Percentiles rank a stretch among this genome's conserved stretches.
These are phyloP conservation scores for Myrmecobius fasciatus DNA, from an alignment of 2,113 vertebrate species.

Conservation along the genomic window DNA sequence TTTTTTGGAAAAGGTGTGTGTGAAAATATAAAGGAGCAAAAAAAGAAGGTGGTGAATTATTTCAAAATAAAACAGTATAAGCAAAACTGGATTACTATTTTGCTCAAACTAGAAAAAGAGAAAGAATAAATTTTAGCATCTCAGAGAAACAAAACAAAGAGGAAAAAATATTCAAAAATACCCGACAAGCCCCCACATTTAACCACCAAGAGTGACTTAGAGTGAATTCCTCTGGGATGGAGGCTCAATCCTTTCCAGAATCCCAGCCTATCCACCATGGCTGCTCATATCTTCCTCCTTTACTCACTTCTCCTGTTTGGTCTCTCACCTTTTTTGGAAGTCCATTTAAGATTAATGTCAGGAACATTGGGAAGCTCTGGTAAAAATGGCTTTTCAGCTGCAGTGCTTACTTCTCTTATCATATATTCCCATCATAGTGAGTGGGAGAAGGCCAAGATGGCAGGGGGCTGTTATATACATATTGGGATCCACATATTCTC, in stretches of 20 bases:
- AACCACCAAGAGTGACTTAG: background rate
- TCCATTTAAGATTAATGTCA: background rate
- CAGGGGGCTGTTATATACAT: conserved; percentile 23
- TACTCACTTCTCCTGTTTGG: background rate
- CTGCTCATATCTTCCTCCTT: background rate
- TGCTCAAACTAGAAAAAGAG: background rate
- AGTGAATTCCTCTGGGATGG: background rate
- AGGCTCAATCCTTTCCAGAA: background rate
- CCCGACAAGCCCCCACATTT: background rate
- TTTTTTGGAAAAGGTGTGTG: background rate
- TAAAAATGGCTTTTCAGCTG: background rate
- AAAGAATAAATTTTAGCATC: background rate
- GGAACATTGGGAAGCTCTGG: background rate
- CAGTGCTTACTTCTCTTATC: background rate
- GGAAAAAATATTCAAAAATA: background rate
- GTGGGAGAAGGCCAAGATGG: background rate
- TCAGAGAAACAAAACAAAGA: background rate
- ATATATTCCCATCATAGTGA: background rate
- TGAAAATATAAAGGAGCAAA: background rate
- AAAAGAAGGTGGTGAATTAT: background rate
- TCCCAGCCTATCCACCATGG: background rate
- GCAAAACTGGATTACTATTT: background rate
- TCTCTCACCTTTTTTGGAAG: background rate
- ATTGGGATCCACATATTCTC: conserved; percentile 1
- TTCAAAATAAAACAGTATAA: background rate